Evolutionary conservation across 2,888 invertebrate species (phyloP), one percentile per base, ranked within the genome.

Genomic region (Drosophila subquinaria): DNA sequence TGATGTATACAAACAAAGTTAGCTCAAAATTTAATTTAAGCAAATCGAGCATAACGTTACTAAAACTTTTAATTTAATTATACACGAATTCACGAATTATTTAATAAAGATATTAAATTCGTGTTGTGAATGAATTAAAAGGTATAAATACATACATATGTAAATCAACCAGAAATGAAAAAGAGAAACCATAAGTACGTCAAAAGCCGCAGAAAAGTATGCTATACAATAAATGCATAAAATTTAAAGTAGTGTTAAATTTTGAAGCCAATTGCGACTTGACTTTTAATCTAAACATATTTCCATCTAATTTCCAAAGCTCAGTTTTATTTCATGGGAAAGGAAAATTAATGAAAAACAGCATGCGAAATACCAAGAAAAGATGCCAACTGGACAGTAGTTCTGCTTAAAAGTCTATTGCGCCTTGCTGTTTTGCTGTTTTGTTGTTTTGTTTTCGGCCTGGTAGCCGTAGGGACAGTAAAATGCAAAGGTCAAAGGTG

Each of bases 401-500:
- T 11, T 15, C 15, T 33, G 5, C 4, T 48, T 11, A 33, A 30
- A 30, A 4, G 15, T 33, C 15, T 30, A 48, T 15, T 51, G 33
- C 50, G 50, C 11, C 50, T 11, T 13, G n/a, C 33, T 35, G 50
- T 13, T 17, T 8, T n/a, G 4, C 15, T 30, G 48, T 15, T 17
- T 6, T 27, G 3, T 15, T 30, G 30, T n/a, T 48, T 23, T n/a
- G 11, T 1, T 13, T 5, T 13, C 5, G 47, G 50, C 1, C 8
- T 2, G 17, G 15, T 47, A 36, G 30, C 30, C 27, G 4, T 15
- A 13, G 15, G 10, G 17, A n/a, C 13, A 33, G 45, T 20, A 11
- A 45, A 57, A 45, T 45, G 48, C 47, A 45, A 55, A 40, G 63
- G 56, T 56, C 63, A 63, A 40, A 63, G 30, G 56, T 40, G 23